Evolutionary conservation across 2,113 vertebrate genomes (phyloP).

Genomic region (Symphodus melops): DNA sequence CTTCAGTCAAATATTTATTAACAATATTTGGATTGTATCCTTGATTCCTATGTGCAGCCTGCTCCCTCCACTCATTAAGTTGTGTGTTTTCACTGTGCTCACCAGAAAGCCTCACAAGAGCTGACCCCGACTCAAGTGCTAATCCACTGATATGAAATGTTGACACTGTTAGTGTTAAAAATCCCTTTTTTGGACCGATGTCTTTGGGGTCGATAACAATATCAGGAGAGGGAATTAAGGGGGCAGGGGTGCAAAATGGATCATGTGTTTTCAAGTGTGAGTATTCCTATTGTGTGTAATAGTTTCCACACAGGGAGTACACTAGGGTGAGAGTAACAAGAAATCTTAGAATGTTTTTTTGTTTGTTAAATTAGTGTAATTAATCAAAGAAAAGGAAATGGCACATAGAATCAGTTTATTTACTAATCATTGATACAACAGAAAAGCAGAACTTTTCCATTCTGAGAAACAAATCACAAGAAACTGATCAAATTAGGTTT

Average conservation of each 20-base stretch:
- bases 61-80: slow-evolving; percentile 57
- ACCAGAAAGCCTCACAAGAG: slow-evolving; percentile 31
- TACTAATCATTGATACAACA: too few species aligned
- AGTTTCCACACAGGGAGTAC: too few species aligned
- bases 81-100: slow-evolving; percentile 53
- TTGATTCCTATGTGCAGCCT: background rate
- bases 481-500: too few species aligned
- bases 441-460: too few species aligned
- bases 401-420: too few species aligned
- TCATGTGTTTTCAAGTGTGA: too few species aligned
- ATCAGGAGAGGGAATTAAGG: slow-evolving; percentile 35
- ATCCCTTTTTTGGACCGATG: background rate
- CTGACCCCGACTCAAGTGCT: slow-evolving; percentile 30
- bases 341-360: too few species aligned
- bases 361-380: too few species aligned
- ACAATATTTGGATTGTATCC: slow-evolving; percentile 62
- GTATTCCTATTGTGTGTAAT: too few species aligned
- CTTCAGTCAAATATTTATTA: slow-evolving; percentile 68
- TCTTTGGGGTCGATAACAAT: slow-evolving; percentile 53
- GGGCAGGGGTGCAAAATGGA: slow-evolving; percentile 16
- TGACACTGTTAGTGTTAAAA: slow-evolving; percentile 62
- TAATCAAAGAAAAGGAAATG: too few species aligned
- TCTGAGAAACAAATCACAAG: too few species aligned
- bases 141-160: slow-evolving; percentile 76
- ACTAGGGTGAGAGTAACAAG: too few species aligned